Evolutionary conservation across 2,888 invertebrate species (phyloP).

Genomic region (Neuroscelio doddi): DNA sequence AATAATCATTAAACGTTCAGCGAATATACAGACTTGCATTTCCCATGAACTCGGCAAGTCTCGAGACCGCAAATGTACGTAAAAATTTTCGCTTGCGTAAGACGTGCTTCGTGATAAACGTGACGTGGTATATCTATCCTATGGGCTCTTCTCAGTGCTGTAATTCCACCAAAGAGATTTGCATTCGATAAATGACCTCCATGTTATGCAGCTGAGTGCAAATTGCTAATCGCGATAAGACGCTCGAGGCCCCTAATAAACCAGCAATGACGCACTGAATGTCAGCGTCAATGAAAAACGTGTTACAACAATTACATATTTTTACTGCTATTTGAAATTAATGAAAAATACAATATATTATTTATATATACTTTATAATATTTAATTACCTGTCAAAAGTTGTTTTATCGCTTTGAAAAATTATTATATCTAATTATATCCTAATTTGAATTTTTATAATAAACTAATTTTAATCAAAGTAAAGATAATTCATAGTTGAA

Average conservation of each 20-base stretch:
- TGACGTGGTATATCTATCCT: constrained; percentile 25
- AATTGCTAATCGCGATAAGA: constrained; percentile 23
- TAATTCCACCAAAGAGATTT: constrained; percentile 20
- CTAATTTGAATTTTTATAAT: too few species aligned
- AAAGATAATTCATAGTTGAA: too few species aligned
- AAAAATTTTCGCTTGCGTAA: constrained; percentile 29
- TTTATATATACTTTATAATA: too few species aligned
- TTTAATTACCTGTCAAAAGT: too few species aligned
- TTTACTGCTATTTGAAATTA: too few species aligned
- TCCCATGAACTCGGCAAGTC: constrained; percentile 39
- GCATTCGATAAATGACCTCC: constrained; percentile 33
- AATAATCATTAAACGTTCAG: constrained; percentile 33
- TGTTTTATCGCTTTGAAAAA: too few species aligned
- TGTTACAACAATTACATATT: too few species aligned
- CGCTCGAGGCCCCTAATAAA: constrained; percentile 10
- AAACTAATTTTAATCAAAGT: too few species aligned
- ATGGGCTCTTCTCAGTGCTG: constrained; percentile 22
- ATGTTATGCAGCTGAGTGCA: constrained; percentile 24
- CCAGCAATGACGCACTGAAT: neutral
- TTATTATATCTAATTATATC: too few species aligned
- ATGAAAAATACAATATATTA: too few species aligned
- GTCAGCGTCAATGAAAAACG: too few species aligned
- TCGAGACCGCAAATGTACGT: constrained; percentile 8
- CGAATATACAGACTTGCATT: constrained; percentile 21
- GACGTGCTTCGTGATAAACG: constrained; percentile 34